Evolutionary conservation across 2,888 invertebrate species (phyloP), one percentile per base, ranked within the genome.

Genomic region (Blastobasis lacticolella): DNA sequence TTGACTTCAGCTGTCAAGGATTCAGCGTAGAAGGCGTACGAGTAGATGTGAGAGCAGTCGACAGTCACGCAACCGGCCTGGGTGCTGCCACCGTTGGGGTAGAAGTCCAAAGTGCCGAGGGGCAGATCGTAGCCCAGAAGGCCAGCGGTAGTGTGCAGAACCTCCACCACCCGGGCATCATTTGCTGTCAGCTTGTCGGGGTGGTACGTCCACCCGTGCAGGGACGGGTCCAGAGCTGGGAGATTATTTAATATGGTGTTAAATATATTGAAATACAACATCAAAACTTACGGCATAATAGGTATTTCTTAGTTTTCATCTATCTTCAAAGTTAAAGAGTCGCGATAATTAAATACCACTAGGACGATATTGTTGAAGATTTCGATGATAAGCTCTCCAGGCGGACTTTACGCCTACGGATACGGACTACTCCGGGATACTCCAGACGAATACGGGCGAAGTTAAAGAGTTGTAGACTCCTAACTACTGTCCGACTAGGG

Each of bases 201-300:
- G 56, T 82, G 71, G 56, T 80, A 73, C n/a, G 75, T 75, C 88
- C 88, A 89, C 37, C 86, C 85, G 50, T 61, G 49, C 1, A 85
- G 59, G 4, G 88, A 78, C 4, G 89, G 89, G 59, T 89, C 88
- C 47, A 88, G 62, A 37, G 81, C 89, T 88, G 67, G 46, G 64
- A 65, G 41, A 40, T 6, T 40, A 40, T 8, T 9, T 6, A n/a
- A 48, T 42, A 38, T 45, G 37, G 44, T 38, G 4, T 23, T 23
- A 23, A 23, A 23, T 23, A 23, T 23, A 23, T 23, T 23, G 23
- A 23, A 23, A 23, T 23, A 23, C 23, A 23, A 3, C 23, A 23
- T 23, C 23, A 23, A 23, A 23, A 23, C n/a, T n/a, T n/a, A n/a
- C n/a, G n/a, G n/a, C n/a, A n/a, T n/a, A n/a, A n/a, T n/a, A n/a